A percentile compares a stretch with the other conserved stretches of the same genome.
These are phyloP conservation scores for Acromyrmex charruanus DNA, from an alignment of 1,140 invertebrate species.

Conservation along the genomic window DNA sequence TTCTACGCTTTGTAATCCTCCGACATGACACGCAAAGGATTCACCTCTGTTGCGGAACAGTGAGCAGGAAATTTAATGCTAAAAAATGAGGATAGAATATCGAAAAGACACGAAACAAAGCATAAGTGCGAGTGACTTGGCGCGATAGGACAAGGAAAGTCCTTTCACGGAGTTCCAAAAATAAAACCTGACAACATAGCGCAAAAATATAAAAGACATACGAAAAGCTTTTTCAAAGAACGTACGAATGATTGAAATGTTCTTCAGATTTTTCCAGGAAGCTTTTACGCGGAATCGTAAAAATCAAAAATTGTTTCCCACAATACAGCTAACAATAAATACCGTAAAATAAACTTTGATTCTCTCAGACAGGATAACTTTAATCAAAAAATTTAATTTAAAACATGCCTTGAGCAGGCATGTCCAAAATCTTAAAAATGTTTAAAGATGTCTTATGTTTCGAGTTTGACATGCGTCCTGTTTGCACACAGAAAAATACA, in stretches of 20 bases:
- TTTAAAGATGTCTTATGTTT: too few relatives aligned
- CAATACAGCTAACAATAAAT: neutral
- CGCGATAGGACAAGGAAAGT: neutral
- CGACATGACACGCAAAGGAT: neutral
- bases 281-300: neutral
- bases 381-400: too few relatives aligned
- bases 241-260: neutral
- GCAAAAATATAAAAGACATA: neutral
- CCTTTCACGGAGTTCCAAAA: neutral
- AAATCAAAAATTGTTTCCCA: neutral
- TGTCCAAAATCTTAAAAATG: too few relatives aligned
- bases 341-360: too few relatives aligned
- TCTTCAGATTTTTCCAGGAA: neutral
- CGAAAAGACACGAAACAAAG: neutral
- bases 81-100: slow-evolving; percentile 27
- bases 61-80: slow-evolving; percentile 49
- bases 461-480: too few relatives aligned
- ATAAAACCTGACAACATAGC: slow-evolving; percentile 23
- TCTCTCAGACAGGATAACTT: too few relatives aligned
- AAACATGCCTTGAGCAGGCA: too few relatives aligned
- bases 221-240: slow-evolving; percentile 12
- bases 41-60: neutral
- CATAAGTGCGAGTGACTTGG: slow-evolving; percentile 36
- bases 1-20: slow-evolving; percentile 1
- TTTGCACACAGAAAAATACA: too few relatives aligned